Conservation (phyloP, 2,797 vertebrate genomes). For the Alcedo quadribrachys region DNA sequence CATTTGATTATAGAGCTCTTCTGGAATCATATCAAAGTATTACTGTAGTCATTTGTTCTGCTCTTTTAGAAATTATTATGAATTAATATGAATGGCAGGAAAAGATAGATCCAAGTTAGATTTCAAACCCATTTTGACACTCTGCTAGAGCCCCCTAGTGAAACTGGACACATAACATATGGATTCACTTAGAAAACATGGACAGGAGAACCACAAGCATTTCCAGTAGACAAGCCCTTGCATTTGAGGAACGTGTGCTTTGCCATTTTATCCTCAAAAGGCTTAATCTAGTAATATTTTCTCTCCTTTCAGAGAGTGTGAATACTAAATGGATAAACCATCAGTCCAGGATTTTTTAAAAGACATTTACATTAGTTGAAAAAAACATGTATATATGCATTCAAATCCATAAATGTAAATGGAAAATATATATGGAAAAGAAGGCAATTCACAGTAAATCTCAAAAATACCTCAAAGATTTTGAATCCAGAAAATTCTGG, state of each 20-base stretch:
- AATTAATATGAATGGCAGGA: not conserved
- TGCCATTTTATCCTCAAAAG: constrained; percentile 14
- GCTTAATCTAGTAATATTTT: constrained; percentile 1
- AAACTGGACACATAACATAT: not conserved
- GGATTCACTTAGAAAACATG: constrained; percentile 28
- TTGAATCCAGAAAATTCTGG: constrained; percentile 11
- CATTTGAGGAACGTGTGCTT: constrained; percentile 35
- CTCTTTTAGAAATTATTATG: not conserved
- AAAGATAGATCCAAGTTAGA: not conserved
- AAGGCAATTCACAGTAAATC: not conserved
- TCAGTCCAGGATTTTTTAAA: not conserved
- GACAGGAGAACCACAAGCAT: not conserved
- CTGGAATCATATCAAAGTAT: not conserved
- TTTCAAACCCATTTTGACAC: constrained; percentile 12
- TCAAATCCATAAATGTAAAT: constrained; percentile 11
- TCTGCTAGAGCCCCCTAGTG: constrained; percentile 26
- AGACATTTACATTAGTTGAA: not conserved
- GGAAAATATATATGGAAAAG: constrained; percentile 33
- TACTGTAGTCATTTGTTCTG: not conserved
- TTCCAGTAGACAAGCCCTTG: constrained; percentile 22
- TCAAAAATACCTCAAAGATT: constrained; percentile 5
- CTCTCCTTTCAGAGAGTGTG: not conserved
- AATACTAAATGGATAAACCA: not conserved
- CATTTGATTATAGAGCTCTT: not conserved
- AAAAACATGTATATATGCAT: not conserved